A percentile compares a stretch with the other conserved stretches of the same genome.
Evolutionary conservation across 2,797 vertebrate genomes (phyloP).

Genomic region (Sebastes itinus): DNA sequence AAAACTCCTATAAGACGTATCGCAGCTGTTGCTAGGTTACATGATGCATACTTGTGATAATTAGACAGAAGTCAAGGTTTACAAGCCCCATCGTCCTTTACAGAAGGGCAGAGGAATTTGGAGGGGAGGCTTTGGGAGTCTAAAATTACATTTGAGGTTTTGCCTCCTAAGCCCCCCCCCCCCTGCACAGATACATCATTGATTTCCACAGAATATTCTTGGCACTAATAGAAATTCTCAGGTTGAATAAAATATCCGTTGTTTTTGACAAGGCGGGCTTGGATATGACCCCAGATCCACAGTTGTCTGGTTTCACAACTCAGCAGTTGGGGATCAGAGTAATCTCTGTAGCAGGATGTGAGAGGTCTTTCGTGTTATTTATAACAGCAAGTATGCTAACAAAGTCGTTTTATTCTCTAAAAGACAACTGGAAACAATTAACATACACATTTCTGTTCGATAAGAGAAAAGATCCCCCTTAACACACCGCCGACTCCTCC

Average conservation of each 20-base stretch:
- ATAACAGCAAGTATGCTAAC: background rate
- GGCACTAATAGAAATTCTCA: background rate
- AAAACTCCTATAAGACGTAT: background rate
- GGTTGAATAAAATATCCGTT: background rate
- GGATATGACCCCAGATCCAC: conserved; percentile 10
- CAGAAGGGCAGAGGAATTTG: background rate
- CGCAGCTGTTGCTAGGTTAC: background rate
- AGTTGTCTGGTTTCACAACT: conserved; percentile 14
- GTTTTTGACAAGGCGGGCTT: background rate
- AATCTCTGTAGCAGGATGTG: background rate
- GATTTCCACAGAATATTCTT: conserved; percentile 5
- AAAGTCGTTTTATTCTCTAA: background rate
- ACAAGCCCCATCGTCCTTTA: background rate
- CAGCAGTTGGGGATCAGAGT: background rate
- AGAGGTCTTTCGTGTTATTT: conserved; percentile 1
- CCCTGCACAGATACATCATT: background rate
- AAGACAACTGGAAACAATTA: background rate
- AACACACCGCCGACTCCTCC: background rate
- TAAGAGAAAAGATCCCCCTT: background rate
- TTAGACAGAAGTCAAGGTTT: background rate
- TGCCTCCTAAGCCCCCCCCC: background rate
- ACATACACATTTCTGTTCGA: background rate
- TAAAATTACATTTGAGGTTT: background rate
- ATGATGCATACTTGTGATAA: background rate
- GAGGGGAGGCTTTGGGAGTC: background rate